Evolutionary conservation across 1,140 invertebrate species (phyloP).

Genomic region (Mactra quadrangularis): DNA sequence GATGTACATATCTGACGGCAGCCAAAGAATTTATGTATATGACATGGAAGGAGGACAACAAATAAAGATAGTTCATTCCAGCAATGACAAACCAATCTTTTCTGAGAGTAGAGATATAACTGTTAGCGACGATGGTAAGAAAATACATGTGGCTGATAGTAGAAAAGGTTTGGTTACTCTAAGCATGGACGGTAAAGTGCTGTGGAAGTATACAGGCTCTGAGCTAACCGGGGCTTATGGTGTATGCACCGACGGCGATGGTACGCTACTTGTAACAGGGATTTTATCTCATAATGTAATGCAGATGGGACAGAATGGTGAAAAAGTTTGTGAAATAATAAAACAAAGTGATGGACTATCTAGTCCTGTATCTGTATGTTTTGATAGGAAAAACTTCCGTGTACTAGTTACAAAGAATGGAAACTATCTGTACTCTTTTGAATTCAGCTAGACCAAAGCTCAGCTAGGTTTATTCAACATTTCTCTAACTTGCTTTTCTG

Average conservation of each 20-base stretch:
- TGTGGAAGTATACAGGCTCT: conserved; percentile 39
- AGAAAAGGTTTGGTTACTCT: conserved; percentile 52
- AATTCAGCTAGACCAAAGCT: conserved; percentile 31
- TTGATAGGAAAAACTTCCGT: conserved; percentile 15
- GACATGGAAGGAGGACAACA: conserved; percentile 19
- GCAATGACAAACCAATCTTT: conserved; percentile 28
- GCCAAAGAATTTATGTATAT: conserved; percentile 32
- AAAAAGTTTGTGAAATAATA: conserved; percentile 37
- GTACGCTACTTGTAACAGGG: conserved; percentile 38
- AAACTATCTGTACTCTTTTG: conserved; percentile 34
- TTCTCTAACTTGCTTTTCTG: too few species aligned
- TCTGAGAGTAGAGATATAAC: conserved; percentile 29
- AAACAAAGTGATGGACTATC: conserved; percentile 15
- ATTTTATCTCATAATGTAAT: conserved; percentile 49
- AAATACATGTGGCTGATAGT: conserved; percentile 53
- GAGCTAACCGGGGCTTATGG: conserved; percentile 41
- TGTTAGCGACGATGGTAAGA: conserved; percentile 24
- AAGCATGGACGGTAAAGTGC: conserved; percentile 18
- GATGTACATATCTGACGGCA: conserved; percentile 51
- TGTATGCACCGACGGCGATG: conserved; percentile 45
- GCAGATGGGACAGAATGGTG: conserved; percentile 24
- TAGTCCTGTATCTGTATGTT: conserved; percentile 45
- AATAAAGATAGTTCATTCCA: conserved; percentile 10
- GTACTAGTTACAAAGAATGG: conserved; percentile 35
- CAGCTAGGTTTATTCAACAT: too few species aligned